A percentile compares a stretch with the other conserved stretches of the same genome.
Conservation (phyloP, 2,888 invertebrate species). For the Hirtodrosophila alboralis region DNA sequence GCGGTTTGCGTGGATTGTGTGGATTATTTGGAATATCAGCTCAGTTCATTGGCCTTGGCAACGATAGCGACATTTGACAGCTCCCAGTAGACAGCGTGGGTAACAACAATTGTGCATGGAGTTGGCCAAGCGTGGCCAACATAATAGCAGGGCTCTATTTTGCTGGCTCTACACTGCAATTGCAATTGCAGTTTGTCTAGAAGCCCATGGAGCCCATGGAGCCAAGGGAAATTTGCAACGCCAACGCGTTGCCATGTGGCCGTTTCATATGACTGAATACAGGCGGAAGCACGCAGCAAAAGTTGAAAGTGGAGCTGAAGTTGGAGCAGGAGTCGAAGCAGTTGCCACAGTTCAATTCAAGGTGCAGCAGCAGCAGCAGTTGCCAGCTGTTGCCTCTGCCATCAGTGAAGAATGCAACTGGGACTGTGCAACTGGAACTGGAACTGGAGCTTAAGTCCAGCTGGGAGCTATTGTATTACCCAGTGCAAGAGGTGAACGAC, state of each 20-base stretch:
- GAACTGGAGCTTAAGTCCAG: background rate
- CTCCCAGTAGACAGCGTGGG: slow-evolving; percentile 57
- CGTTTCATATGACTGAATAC: slow-evolving; percentile 50
- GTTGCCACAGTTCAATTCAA: slow-evolving; percentile 22
- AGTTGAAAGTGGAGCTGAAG: slow-evolving; percentile 51
- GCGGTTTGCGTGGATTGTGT: slow-evolving; percentile 19
- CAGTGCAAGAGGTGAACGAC: slow-evolving; percentile 61
- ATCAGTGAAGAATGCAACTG: slow-evolving; percentile 7
- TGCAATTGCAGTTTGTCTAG: slow-evolving; percentile 45
- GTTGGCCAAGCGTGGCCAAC: slow-evolving; percentile 70
- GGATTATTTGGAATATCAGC: slow-evolving; percentile 56
- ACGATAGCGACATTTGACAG: slow-evolving; percentile 44
- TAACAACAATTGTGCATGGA: slow-evolving; percentile 38
- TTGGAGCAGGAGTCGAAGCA: slow-evolving; percentile 9
- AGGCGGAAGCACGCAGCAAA: slow-evolving; percentile 59
- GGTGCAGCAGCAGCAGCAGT: slow-evolving; percentile 46
- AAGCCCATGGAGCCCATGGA: slow-evolving; percentile 4
- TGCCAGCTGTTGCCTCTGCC: slow-evolving; percentile 41
- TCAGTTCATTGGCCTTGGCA: slow-evolving; percentile 74
- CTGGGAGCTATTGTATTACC: slow-evolving; percentile 36
- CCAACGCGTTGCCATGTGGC: slow-evolving; percentile 54
- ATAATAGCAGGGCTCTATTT: slow-evolving; percentile 37
- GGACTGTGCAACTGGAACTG: slow-evolving; percentile 1
- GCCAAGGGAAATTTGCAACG: slow-evolving; percentile 54
- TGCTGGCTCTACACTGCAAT: slow-evolving; percentile 22